Percentiles rank a stretch among this genome's conserved stretches.
Evolutionary conservation across 2,888 invertebrate genomes (phyloP).

Genomic region (Poecilobothrus nobilitatus): DNA sequence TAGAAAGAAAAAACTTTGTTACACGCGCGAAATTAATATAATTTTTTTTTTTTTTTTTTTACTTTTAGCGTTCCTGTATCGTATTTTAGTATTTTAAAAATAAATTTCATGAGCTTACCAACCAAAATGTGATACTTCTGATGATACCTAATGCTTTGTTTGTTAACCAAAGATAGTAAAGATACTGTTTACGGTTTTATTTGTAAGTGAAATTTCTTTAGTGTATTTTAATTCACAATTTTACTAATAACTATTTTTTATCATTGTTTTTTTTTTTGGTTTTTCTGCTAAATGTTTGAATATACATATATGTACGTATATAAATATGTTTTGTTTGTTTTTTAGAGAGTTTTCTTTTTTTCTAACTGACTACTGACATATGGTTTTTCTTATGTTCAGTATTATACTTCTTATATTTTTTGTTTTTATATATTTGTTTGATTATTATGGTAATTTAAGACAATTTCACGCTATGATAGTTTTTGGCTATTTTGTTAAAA

Average conservation of each 20-base stretch:
- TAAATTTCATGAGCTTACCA: too few species aligned
- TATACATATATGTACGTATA: not conserved
- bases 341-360: not conserved
- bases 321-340: not conserved
- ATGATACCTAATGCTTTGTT: not conserved
- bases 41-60: too few species aligned
- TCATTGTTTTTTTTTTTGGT: too few species aligned
- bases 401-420: not conserved
- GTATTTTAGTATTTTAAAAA: too few species aligned
- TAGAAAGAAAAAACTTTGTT: too few species aligned
- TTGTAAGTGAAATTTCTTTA: too few species aligned
- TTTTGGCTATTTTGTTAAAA: conserved; percentile 2
- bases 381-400: not conserved
- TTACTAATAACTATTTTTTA: not conserved
- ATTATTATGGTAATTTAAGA: conserved; percentile 3
- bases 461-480: not conserved
- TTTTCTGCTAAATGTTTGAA: too few species aligned
- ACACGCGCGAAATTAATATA: too few species aligned
- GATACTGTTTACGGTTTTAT: not conserved
- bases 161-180: not conserved
- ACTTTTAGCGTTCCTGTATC: too few species aligned
- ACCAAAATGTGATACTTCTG: too few species aligned
- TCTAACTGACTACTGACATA: not conserved
- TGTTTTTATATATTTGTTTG: not conserved
- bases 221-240: not conserved